phyloP scores from a whole-genome alignment of 1,140 invertebrate species.

The Manduca sexta region DNA sequence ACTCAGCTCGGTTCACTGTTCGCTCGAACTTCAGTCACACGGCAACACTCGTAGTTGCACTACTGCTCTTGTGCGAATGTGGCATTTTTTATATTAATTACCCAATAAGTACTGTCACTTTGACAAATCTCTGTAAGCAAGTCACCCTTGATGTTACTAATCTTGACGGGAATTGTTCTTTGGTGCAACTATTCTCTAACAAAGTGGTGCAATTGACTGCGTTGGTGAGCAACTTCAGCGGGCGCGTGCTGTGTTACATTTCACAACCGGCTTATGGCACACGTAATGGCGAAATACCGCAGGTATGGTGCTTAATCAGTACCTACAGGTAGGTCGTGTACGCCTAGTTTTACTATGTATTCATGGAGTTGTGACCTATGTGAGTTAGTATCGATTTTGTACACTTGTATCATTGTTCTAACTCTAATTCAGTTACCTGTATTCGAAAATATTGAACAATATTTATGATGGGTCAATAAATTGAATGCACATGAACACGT shows the following conservation, averaged over 20 bases:
- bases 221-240: conserved; percentile 13
- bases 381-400: background rate
- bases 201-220: conserved; percentile 17
- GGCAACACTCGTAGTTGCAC: conserved; percentile 50
- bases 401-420: no score
- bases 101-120: background rate
- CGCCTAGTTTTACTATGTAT: conserved; percentile 4
- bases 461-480: conserved; percentile 18
- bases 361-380: background rate
- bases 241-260: conserved; percentile 24
- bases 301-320: conserved; percentile 35
- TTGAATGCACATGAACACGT: conserved; percentile 54
- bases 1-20: conserved; percentile 26
- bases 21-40: conserved; percentile 48
- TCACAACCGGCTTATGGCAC: conserved; percentile 23
- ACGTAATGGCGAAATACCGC: conserved; percentile 46
- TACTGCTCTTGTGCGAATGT: conserved; percentile 31
- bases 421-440: background rate
- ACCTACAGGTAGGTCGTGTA: conserved; percentile 3
- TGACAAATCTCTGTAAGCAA: no score
- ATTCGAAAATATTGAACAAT: background rate
- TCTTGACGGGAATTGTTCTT: background rate
- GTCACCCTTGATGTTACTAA: conserved; percentile 14
- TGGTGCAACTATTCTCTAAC: background rate
- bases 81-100: conserved; percentile 4